Conservation (phyloP, 2,888 invertebrate genomes). For the Griposia aprilina region DNA sequence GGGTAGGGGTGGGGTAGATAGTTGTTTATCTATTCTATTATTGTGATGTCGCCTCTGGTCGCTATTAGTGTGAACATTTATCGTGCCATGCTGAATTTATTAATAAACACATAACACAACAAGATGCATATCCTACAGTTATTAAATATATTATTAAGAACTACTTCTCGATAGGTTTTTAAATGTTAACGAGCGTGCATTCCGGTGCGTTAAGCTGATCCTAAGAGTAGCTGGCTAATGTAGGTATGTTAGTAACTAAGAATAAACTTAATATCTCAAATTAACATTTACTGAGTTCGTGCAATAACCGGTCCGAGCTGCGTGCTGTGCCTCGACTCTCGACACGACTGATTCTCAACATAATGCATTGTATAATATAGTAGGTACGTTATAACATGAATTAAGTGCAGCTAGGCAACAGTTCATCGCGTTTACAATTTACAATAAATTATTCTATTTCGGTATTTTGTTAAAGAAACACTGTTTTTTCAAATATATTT, state of each 20-base stretch:
- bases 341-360: constrained; percentile 27
- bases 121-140: constrained; percentile 24
- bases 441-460: constrained; percentile 16
- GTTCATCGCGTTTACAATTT: background rate
- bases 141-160: constrained; percentile 14
- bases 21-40: background rate
- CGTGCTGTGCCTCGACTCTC: background rate
- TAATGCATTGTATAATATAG: background rate
- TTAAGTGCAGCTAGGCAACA: constrained; percentile 6
- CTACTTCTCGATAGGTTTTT: constrained; percentile 8
- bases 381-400: background rate
- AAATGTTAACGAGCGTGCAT: constrained; percentile 12
- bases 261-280: constrained; percentile 3
- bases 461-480: constrained; percentile 18
- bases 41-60: constrained; percentile 31
- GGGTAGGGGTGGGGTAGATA: no score
- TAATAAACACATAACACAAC: background rate
- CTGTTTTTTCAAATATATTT: constrained; percentile 33
- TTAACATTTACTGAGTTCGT: constrained; percentile 14
- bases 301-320: constrained; percentile 28
- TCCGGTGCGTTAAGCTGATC: constrained; percentile 12
- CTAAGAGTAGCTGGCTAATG: background rate
- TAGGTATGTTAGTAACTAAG: constrained; percentile 15
- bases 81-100: constrained; percentile 51
- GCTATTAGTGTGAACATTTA: constrained; percentile 17